These are phyloP conservation scores for Melanostoma scalare DNA, from an alignment of 2,888 invertebrate genomes.

Conservation along the genomic window DNA sequence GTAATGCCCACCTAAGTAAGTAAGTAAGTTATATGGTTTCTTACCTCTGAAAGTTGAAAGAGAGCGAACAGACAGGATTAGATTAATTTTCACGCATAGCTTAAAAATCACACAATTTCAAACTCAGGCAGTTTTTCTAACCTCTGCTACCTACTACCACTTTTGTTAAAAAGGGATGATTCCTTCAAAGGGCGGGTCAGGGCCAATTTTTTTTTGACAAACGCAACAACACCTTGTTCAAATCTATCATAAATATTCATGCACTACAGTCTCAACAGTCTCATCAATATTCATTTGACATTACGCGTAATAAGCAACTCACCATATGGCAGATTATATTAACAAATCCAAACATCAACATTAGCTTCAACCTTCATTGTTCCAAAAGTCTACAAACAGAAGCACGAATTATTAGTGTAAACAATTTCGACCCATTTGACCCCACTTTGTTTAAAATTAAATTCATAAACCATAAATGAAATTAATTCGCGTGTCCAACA, in stretches of 20 bases:
- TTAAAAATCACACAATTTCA: too few species aligned
- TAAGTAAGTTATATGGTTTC: too few species aligned
- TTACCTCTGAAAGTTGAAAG: too few species aligned
- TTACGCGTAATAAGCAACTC: constrained; percentile 36
- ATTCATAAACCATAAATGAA: constrained; percentile 27
- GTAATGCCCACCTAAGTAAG: too few species aligned
- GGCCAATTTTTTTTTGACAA: background rate
- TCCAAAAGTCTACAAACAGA: constrained; percentile 38
- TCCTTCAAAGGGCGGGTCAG: constrained; percentile 22
- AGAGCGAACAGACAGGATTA: too few species aligned
- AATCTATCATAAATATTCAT: constrained; percentile 35
- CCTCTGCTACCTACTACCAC: too few species aligned
- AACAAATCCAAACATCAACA: constrained; percentile 55
- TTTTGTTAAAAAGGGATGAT: too few species aligned
- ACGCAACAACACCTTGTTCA: background rate
- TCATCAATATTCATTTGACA: constrained; percentile 55
- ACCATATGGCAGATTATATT: constrained; percentile 59
- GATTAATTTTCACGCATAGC: too few species aligned
- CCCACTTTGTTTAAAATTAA: constrained; percentile 26
- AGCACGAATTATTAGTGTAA: constrained; percentile 10
- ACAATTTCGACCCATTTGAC: constrained; percentile 21
- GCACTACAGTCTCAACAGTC: constrained; percentile 17
- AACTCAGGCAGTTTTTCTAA: too few species aligned
- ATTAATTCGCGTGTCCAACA: constrained; percentile 49
- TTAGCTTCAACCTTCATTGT: constrained; percentile 51